Conservation (phyloP, 2,113 vertebrate genomes). For the Pomatostomus ruficeps region DNA sequence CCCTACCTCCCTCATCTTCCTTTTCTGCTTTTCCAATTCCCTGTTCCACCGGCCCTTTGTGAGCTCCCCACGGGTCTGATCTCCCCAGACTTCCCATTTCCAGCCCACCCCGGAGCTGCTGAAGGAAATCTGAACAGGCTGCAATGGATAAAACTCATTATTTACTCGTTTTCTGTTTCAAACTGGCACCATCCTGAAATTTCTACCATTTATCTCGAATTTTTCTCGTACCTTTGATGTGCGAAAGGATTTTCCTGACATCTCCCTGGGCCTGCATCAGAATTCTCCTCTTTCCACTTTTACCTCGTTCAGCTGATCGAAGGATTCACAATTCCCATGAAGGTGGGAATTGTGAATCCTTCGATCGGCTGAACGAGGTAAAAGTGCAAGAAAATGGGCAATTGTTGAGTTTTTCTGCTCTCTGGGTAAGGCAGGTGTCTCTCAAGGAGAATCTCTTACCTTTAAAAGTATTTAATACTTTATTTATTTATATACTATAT, state of each 20-base stretch:
- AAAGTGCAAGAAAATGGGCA: not conserved
- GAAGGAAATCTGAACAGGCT: constrained; percentile 24
- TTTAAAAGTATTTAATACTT: fast-evolving
- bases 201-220: not conserved
- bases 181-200: not conserved
- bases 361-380: fast-evolving
- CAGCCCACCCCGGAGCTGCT: constrained; percentile 46
- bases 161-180: constrained; percentile 10
- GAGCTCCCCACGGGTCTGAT: not conserved
- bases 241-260: not conserved
- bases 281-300: not conserved
- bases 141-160: not conserved
- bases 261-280: not conserved
- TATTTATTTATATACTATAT: too few species aligned
- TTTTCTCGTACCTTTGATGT: not conserved
- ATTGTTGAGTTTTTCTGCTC: not conserved
- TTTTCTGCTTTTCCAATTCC: not conserved
- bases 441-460: not conserved
- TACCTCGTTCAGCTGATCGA: too few species aligned
- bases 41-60: not conserved
- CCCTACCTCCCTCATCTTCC: constrained; percentile 23
- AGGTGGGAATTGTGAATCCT: not conserved
- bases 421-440: not conserved
- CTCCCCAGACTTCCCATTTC: not conserved
- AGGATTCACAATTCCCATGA: too few species aligned